A percentile compares a stretch with the other conserved stretches of the same genome.
phyloP scores from a whole-genome alignment of 2,113 vertebrate genomes.

The Riparia riparia region DNA sequence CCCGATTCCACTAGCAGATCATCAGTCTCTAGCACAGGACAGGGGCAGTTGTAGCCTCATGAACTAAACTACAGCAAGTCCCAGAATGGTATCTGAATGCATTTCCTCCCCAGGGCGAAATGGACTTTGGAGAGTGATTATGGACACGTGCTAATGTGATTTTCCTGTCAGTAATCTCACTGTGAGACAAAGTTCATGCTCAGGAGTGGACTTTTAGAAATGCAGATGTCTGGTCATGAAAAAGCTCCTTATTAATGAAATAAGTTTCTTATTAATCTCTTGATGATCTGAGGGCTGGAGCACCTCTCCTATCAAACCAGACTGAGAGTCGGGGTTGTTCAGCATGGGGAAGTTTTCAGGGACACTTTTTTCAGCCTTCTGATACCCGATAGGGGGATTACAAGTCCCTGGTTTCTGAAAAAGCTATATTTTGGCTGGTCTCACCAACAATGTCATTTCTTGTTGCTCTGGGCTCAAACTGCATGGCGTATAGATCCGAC shows the following conservation, averaged over 20 bases:
- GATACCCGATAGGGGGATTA: rapidly evolving
- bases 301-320: not conserved
- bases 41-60: rapidly evolving
- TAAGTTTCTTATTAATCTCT: not conserved
- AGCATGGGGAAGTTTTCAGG: not conserved
- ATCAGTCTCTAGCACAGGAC: not conserved
- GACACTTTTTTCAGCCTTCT: not conserved
- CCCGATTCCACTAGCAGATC: not conserved
- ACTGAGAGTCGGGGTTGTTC: not conserved
- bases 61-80: not conserved
- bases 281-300: not conserved
- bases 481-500: constrained; percentile 78
- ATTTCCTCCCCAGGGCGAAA: not conserved
- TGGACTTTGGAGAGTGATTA: not conserved
- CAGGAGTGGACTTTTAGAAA: not conserved
- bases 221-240: not conserved
- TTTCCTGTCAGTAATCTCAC: not conserved
- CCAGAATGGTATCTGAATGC: not conserved
- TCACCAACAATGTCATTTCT: constrained; percentile 74
- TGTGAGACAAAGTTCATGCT: not conserved
- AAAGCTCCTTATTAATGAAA: not conserved
- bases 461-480: constrained; percentile 78
- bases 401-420: not conserved
- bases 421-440: not conserved
- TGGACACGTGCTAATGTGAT: not conserved